These are phyloP conservation scores for Tragelaphus scriptus DNA, from an alignment of 2,113 vertebrate genomes.

Conservation along the genomic window DNA sequence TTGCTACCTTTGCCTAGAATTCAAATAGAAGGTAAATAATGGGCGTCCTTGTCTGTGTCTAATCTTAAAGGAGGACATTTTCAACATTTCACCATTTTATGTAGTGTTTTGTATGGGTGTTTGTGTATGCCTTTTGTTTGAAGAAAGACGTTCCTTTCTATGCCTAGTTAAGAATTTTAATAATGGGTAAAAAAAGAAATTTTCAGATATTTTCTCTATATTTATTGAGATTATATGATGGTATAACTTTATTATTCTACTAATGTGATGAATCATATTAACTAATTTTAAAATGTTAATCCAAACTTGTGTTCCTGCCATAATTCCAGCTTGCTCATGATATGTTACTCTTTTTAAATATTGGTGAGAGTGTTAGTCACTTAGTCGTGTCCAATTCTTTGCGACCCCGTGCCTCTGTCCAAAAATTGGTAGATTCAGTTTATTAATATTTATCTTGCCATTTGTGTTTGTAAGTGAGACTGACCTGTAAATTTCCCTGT, in stretches of 20 bases:
- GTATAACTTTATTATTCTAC: neutral
- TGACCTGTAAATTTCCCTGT: neutral
- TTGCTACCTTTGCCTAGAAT: neutral
- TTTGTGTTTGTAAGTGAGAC: neutral
- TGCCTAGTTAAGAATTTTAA: neutral
- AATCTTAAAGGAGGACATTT: neutral
- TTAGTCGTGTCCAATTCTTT: neutral
- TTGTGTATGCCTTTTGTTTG: neutral
- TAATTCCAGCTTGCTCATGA: neutral
- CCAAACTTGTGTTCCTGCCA: neutral
- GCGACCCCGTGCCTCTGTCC: neutral
- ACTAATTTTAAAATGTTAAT: neutral
- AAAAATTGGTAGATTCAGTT: neutral
- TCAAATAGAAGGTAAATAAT: neutral
- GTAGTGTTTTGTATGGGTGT: neutral
- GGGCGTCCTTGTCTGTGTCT: neutral
- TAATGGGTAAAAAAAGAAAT: neutral
- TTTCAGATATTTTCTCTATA: neutral
- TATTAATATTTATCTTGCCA: neutral
- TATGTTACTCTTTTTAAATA: neutral
- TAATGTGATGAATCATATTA: neutral
- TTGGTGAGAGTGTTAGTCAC: neutral
- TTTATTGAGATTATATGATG: neutral
- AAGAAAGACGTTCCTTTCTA: neutral
- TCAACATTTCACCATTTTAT: neutral